These are phyloP conservation scores for Telenomus remus DNA, from an alignment of 1,140 invertebrate genomes.

Conservation along the genomic window DNA sequence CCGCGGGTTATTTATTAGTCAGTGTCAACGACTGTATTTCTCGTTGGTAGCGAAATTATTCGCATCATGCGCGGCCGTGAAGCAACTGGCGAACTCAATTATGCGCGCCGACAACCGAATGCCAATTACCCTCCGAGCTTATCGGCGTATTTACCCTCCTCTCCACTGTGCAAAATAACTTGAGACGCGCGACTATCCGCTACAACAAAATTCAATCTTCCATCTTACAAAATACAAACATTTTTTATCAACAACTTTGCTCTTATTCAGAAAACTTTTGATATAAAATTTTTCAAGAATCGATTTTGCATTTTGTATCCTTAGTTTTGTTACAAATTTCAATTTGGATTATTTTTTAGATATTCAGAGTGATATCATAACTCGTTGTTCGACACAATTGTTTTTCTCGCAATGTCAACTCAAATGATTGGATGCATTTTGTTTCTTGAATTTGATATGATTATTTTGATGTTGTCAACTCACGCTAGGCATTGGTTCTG, in stretches of 20 bases:
- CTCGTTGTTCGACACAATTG: no score
- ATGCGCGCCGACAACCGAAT: constrained; percentile 66
- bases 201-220: no score
- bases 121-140: constrained; percentile 63
- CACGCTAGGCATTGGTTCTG: constrained; percentile 89
- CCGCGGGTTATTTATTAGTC: constrained; percentile 55
- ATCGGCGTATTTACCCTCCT: constrained; percentile 60
- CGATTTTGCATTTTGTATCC: no score
- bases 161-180: constrained; percentile 67
- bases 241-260: no score
- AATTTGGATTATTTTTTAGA: no score
- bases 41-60: constrained; percentile 66
- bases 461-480: constrained; percentile 67
- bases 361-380: no score
- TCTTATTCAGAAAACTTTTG: no score
- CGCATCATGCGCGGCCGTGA: constrained; percentile 66
- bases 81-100: constrained; percentile 73
- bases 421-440: neutral
- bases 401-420: no score
- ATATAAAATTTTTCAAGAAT: no score
- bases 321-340: no score
- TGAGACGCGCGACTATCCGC: constrained; percentile 35
- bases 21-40: constrained; percentile 44
- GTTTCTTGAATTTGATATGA: neutral
- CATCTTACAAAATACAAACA: no score